Conservation (phyloP, 2,797 vertebrate species). For the Xenopus petersii region DNA sequence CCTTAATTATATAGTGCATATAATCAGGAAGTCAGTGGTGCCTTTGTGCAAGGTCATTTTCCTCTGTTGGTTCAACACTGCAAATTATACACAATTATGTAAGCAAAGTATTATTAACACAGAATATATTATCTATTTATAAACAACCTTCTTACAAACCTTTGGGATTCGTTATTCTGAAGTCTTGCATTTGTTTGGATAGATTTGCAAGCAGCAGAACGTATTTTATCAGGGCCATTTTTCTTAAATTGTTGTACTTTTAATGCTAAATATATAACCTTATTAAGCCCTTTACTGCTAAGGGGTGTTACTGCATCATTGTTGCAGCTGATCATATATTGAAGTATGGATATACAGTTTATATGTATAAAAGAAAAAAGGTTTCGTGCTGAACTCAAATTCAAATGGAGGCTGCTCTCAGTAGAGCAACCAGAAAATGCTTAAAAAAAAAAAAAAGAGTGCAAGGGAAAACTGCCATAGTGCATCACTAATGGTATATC, state of each 20-base stretch:
- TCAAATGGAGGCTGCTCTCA: no score
- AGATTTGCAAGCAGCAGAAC: slow-evolving; percentile 1
- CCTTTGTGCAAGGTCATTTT: slow-evolving; percentile 7
- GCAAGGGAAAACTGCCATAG: no score
- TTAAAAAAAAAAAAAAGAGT: no score
- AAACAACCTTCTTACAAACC: background rate
- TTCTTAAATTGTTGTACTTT: background rate
- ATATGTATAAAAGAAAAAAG: no score
- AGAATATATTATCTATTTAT: background rate
- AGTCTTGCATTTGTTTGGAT: slow-evolving; percentile 9
- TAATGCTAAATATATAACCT: slow-evolving; percentile 4
- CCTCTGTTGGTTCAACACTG: background rate
- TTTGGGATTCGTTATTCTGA: background rate
- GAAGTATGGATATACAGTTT: no score
- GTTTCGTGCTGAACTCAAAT: no score
- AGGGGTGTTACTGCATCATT: no score
- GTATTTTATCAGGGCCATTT: slow-evolving; percentile 5
- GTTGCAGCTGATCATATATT: no score
- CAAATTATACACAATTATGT: background rate
- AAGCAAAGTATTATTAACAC: slow-evolving; percentile 27
- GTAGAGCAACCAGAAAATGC: no score
- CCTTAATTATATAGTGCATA: slow-evolving; percentile 16
- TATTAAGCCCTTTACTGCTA: background rate
- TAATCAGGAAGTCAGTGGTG: slow-evolving; percentile 1
- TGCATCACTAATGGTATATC: no score